phyloP scores from a whole-genome alignment of 2,113 vertebrate species.

The Phyllostomus hastatus region DNA sequence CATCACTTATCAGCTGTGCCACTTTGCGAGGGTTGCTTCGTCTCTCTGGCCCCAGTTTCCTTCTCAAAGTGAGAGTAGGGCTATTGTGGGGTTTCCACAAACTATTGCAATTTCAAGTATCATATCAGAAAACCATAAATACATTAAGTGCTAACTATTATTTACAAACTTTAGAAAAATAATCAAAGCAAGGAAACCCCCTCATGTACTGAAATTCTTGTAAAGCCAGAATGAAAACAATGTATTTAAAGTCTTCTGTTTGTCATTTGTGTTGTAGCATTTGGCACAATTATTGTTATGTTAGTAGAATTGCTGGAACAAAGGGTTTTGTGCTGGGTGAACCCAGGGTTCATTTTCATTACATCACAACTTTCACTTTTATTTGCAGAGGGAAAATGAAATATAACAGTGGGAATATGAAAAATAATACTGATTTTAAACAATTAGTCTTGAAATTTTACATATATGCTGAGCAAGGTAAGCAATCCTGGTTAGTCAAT shows the following conservation, averaged over 20 bases:
- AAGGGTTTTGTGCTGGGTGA: neutral
- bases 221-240: neutral
- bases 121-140: neutral
- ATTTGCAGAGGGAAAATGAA: neutral
- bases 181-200: neutral
- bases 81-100: neutral
- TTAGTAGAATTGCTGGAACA: neutral
- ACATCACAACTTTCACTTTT: neutral
- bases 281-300: neutral
- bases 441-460: neutral
- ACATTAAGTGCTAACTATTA: neutral
- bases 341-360: neutral
- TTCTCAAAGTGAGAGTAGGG: neutral
- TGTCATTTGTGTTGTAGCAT: neutral
- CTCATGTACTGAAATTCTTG: neutral
- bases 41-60: neutral
- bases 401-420: neutral
- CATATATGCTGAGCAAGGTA: neutral
- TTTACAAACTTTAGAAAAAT: neutral
- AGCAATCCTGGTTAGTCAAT: neutral
- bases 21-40: neutral
- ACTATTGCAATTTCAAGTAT: neutral
- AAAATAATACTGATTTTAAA: neutral
- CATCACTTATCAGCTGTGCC: neutral
- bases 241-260: neutral